Evolutionary conservation across 2,888 invertebrate species (phyloP).

Genomic region (Mythimna pallens): DNA sequence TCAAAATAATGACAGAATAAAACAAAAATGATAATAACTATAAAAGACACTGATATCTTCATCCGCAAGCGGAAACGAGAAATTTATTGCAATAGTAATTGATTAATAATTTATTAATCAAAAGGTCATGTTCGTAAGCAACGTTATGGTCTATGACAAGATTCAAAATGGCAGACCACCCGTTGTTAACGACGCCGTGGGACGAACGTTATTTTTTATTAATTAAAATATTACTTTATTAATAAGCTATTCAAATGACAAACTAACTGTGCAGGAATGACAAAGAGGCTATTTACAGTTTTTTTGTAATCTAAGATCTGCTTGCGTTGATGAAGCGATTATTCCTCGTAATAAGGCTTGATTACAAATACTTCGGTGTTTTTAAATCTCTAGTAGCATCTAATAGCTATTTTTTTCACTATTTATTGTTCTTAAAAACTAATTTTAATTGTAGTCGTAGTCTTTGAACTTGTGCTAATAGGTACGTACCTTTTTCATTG

Average conservation of each 20-base stretch:
- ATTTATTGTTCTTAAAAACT: no score
- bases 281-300: background rate
- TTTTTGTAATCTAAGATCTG: background rate
- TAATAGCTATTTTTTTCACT: no score
- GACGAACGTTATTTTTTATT: constrained; percentile 51
- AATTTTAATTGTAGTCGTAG: no score
- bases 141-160: constrained; percentile 6
- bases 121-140: constrained; percentile 47
- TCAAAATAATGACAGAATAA: constrained; percentile 17
- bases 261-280: constrained; percentile 35
- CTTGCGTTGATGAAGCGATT: background rate
- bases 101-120: constrained; percentile 59
- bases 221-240: constrained; percentile 63
- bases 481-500: no score
- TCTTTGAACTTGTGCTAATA: no score
- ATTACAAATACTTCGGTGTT: no score
- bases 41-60: constrained; percentile 47
- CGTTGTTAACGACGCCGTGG: constrained; percentile 57
- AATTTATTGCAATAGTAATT: constrained; percentile 62
- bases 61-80: constrained; percentile 45
- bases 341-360: background rate
- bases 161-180: constrained; percentile 53
- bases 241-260: constrained; percentile 49
- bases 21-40: constrained; percentile 27
- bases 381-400: no score